Evolutionary conservation across 2,113 vertebrate genomes (phyloP).

Genomic region (Calypte anna): DNA sequence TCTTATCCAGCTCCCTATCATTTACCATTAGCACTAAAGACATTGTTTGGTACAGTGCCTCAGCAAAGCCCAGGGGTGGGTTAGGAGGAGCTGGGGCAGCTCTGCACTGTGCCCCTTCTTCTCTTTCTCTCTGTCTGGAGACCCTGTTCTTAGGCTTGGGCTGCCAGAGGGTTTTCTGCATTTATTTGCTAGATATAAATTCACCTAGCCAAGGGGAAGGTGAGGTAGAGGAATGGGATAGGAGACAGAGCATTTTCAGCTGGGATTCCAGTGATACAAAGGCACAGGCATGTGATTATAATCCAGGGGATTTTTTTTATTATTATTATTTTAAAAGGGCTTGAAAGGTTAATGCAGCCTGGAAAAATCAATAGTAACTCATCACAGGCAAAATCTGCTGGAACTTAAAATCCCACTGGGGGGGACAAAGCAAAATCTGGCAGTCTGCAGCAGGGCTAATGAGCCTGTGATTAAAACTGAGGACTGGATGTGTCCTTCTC

Average conservation of each 20-base stretch:
- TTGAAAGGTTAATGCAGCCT: conserved; percentile 40
- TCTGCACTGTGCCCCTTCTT: neutral
- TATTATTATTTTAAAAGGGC: neutral
- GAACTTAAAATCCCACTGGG: conserved; percentile 17
- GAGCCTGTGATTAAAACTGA: conserved; percentile 42
- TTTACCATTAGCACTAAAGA: neutral
- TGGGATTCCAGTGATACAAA: neutral
- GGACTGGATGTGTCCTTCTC: neutral
- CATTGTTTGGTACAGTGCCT: neutral
- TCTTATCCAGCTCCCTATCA: neutral
- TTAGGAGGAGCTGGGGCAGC: neutral
- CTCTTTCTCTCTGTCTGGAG: neutral
- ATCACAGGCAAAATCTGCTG: conserved; percentile 52
- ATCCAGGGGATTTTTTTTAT: neutral
- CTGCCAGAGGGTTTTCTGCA: neutral
- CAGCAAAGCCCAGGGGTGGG: neutral
- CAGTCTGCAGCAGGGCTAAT: conserved; percentile 29
- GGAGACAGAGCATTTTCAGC: neutral
- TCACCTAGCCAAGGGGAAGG: neutral
- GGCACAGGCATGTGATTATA: neutral
- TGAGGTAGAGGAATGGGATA: neutral
- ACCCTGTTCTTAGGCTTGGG: neutral
- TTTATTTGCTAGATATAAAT: neutral
- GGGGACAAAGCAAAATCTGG: conserved; percentile 43
- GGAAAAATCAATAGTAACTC: conserved; percentile 54